Base-by-base conservation (phyloP, 2,797 vertebrate species). In the Iguana delicatissima region DNA sequence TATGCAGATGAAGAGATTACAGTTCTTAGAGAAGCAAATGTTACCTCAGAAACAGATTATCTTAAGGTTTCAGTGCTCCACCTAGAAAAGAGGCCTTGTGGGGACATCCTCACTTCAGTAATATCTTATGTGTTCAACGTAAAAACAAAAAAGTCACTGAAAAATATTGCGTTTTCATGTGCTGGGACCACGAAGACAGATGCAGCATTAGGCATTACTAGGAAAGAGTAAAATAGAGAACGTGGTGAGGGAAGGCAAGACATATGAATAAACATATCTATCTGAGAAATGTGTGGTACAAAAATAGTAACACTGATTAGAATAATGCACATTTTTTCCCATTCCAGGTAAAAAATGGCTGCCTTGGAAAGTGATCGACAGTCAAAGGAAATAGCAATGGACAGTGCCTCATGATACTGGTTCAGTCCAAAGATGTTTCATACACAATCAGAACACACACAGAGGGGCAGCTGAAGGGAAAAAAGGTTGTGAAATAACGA, bases 1-100 rank as follows among this genome's bases (percentile, higher is more conserved):
- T n/a, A 1, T 0, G 81, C 91, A 93, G 80, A n/a, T 93, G 90
- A 80, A 95, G 93, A 93, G 94, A 93, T 93, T 93, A 91, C 92
- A 90, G 0, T 95, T 95, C 91, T 93, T 94, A 42, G 22, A 64
- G 46, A 59, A 62, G 5, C 57, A 35, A 82, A 50, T n/a, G 13
- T 26, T 38, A 8, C 24, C 67, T 50, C 88, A 84, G 24, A 69
- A 64, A 20, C 2, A 20, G 13, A 26, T 6, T 82, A 38, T 42
- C 35, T 46, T 67, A 73, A 42, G 20, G 32, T 57, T 46, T 74
- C 67, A n/a, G 24, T 67, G n/a, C 69, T 83, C 50, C 13, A 81
- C n/a, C 12, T 6, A 29, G 59, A 80, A 69, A 82, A 72, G 29
- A n/a, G 12, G 3, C 4, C 3, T 26, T 73, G 29, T 12, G 26